Evolutionary conservation across 2,113 vertebrate genomes (phyloP), one percentile per base, ranked within the genome.

Genomic region (Gallinago paraguaiae): DNA sequence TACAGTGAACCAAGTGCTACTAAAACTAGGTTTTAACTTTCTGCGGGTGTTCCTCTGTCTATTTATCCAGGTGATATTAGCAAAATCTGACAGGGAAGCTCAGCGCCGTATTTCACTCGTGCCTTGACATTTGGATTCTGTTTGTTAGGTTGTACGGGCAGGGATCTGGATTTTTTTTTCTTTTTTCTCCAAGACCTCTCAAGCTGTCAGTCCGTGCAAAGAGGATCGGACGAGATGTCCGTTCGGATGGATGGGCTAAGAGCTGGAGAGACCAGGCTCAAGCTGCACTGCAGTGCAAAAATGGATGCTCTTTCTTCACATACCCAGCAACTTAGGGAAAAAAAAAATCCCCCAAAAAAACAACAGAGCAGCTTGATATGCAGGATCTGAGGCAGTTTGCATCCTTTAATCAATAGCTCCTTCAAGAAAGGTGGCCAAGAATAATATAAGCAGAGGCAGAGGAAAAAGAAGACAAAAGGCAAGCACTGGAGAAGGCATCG

Each of bases 61-160:
- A 30, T 97, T 96, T 93, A 75, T 54, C 86, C 65, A 94, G 84
- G 72, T 75, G 79, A 92, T 91, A 86, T 46, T 76, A 86, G 64
- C 46, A 89, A 84, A 91, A 79, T 74, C 67, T 86, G 77, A 95
- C 93, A 94, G 86, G 17, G 72, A 95, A 95, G 71, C 61, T 57
- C 70, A 84, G 56, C 18, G 60, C 85, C 93, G 5, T 33, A 70
- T 96, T 92, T 95, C 82, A 65, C 56, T 82, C 80, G 33, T 69
- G 50, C 30, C 60, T 95, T 95, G 93, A 92, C 87, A 97, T 92
- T 95, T 96, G 86, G 50, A 80, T 84, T 95, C 75, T 80, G 59
- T 95, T 93, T 97, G 81, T 78, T 96, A 72, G 57, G 50, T 50
- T 74, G n/a, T 69, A 95, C 80, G 76, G 57, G 63, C 74, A 82